Percentiles rank a stretch among this genome's conserved stretches.
phyloP scores from a whole-genome alignment of 2,797 vertebrate species.

The Lophotriccus pileatus region DNA sequence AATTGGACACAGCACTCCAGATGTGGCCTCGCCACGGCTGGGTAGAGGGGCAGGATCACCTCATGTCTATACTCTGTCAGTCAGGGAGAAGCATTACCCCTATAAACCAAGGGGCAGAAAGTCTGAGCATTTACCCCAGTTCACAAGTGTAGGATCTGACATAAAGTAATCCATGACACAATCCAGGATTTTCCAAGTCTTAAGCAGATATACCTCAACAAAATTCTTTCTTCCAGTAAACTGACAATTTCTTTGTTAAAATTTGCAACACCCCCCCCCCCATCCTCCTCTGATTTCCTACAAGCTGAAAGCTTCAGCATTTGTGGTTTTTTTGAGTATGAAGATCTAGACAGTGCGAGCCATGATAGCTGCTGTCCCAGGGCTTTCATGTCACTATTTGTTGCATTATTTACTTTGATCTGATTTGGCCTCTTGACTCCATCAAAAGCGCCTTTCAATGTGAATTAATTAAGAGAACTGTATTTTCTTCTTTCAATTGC shows the following conservation, averaged over 20 bases:
- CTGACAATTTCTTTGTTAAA: neutral
- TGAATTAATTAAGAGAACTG: conserved; percentile 39
- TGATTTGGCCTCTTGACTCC: conserved; percentile 5
- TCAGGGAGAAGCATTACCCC: accelerated
- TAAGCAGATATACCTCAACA: neutral
- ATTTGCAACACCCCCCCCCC: neutral
- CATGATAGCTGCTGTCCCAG: neutral
- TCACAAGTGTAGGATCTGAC: neutral
- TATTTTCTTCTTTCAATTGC: neutral
- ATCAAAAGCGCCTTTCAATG: neutral
- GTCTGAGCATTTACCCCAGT: neutral
- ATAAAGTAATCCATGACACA: neutral
- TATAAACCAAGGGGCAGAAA: neutral
- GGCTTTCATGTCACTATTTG: neutral
- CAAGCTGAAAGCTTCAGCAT: neutral
- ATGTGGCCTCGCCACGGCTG: neutral
- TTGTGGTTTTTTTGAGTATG: neutral
- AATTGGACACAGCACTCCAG: neutral
- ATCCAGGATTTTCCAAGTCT: neutral
- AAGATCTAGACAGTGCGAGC: neutral
- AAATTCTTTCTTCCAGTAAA: neutral
- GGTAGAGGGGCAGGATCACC: neutral
- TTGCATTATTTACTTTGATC: conserved; percentile 29
- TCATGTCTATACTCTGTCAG: accelerated
- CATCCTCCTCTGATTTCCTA: neutral